phyloP scores from a whole-genome alignment of 1,140 invertebrate genomes.

The Bradysia coprophila region DNA sequence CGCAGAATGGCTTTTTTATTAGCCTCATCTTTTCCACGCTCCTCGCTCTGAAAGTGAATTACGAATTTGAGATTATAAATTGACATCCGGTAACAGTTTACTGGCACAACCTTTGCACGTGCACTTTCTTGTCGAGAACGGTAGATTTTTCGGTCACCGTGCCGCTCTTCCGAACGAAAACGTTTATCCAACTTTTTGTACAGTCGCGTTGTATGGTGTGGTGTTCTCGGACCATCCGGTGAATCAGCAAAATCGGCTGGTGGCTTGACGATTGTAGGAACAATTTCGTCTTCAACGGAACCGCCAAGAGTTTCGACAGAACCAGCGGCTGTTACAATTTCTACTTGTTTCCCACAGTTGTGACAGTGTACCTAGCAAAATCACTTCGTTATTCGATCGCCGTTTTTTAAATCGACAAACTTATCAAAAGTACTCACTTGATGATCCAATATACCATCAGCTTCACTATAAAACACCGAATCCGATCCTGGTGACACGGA shows the following conservation, averaged over 20 bases:
- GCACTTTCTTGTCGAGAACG: slow-evolving; percentile 43
- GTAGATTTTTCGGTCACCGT: slow-evolving; percentile 37
- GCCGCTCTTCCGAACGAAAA: slow-evolving; percentile 61
- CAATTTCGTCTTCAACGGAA: slow-evolving; percentile 9
- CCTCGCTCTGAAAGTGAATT: slow-evolving; percentile 40
- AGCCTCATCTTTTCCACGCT: slow-evolving; percentile 47
- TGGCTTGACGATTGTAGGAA: slow-evolving; percentile 60
- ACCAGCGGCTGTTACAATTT: slow-evolving; percentile 30
- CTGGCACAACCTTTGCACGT: slow-evolving; percentile 52
- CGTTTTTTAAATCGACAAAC: slow-evolving; percentile 12
- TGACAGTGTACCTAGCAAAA: slow-evolving; percentile 35
- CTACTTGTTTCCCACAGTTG: slow-evolving; percentile 61
- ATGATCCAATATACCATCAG: slow-evolving; percentile 26
- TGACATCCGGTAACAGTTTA: background rate
- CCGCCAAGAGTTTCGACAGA: slow-evolving; percentile 21
- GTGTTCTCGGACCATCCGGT: slow-evolving; percentile 34
- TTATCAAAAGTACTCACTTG: slow-evolving; percentile 8
- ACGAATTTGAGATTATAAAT: slow-evolving; percentile 1
- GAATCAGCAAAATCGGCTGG: slow-evolving; percentile 75
- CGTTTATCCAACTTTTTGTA: slow-evolving; percentile 69
- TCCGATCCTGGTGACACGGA: slow-evolving; percentile 74
- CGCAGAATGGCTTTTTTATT: slow-evolving; percentile 45
- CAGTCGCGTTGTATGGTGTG: slow-evolving; percentile 30
- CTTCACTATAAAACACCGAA: slow-evolving; percentile 74
- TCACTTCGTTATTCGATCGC: slow-evolving; percentile 24